Evolutionary conservation across 2,113 vertebrate species (phyloP).

Genomic region (Cyanoliseus patagonus): DNA sequence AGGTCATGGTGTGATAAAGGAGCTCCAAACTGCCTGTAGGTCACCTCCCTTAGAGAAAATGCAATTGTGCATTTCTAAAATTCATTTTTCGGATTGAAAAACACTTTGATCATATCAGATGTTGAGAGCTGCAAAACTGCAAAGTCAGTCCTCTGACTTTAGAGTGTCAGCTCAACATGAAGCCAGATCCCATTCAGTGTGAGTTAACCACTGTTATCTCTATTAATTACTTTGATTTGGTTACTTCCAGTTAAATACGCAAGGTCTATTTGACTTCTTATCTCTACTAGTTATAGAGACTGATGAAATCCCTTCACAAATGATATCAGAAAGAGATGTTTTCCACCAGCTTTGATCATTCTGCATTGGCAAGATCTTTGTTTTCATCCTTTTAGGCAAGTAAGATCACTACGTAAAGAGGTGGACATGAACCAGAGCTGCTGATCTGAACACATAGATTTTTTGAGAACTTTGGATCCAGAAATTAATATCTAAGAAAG

Average conservation of each 20-base stretch:
- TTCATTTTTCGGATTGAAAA: not conserved
- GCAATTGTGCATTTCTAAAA: not conserved
- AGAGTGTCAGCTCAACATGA: not conserved
- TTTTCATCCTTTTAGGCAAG: constrained; percentile 12
- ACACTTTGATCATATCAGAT: not conserved
- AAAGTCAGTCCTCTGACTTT: not conserved
- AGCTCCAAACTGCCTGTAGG: fast-evolving
- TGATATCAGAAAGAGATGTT: constrained; percentile 38
- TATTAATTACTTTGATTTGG: constrained; percentile 2
- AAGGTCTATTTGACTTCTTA: not conserved
- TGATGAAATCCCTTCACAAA: constrained; percentile 25
- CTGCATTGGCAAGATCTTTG: not conserved
- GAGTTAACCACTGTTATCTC: not conserved
- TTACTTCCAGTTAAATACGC: not conserved
- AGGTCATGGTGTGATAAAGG: not conserved
- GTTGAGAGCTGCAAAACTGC: not conserved
- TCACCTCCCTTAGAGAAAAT: not conserved
- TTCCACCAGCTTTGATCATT: constrained; percentile 24
- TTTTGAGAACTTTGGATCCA: not conserved
- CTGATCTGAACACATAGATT: not conserved
- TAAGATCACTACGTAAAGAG: not conserved
- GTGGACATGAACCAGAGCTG: not conserved
- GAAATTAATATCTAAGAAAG: constrained; percentile 10
- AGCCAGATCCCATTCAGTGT: not conserved
- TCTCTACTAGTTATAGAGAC: not conserved